Evolutionary conservation across 37 sponge, comb jelly and placozoan genomes (phyloP), one percentile per base, ranked within the genome.

Genomic region (Chondrosia reniformis): DNA sequence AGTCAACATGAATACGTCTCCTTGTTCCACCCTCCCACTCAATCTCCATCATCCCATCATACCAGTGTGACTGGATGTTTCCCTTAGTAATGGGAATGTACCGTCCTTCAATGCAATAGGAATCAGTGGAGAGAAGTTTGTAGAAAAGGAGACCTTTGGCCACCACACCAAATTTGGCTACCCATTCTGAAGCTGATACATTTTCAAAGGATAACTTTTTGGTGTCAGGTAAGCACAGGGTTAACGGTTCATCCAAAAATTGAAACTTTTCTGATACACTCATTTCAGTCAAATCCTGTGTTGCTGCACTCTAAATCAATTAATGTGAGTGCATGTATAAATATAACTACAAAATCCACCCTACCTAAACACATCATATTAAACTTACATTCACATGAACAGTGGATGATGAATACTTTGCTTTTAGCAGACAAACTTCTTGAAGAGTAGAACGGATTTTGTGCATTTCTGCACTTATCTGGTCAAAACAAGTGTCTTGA

Each of bases 121-220:
- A 9, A 33, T 63, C 58, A 17, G 45, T 46, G 43, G 39, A 46
- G 66, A 77, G 59, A 15, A 39, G 21, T 57, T 69, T 41, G 43
- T 69, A 69, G 40, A 69, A 69, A 1, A 24, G n/a, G 21, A 69
- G 40, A 1, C 45, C 45, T 25, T 25, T 19, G 6, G 10, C 10
- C 43, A 24, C 24, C 45, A 69, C 41, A 6, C 43, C 43, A 69
- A 43, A 24, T 2, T 1, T 0, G 10, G 2, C 2, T 1, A 69
- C 19, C 72, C 72, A 69, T n/a, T 38, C 72, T 24, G 4, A 1
- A 24, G 72, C 39, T 1, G 72, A 6, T 24, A 69, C 2, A 21
- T 44, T 69, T 13, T 69, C 72, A 69, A 69, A 69, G 22, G 44
- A 28, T n/a, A n/a, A n/a, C n/a, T n/a, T n/a, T n/a, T n/a, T n/a